These are phyloP conservation scores for Andrena praecox DNA, from an alignment of 2,888 invertebrate species.

Conservation along the genomic window DNA sequence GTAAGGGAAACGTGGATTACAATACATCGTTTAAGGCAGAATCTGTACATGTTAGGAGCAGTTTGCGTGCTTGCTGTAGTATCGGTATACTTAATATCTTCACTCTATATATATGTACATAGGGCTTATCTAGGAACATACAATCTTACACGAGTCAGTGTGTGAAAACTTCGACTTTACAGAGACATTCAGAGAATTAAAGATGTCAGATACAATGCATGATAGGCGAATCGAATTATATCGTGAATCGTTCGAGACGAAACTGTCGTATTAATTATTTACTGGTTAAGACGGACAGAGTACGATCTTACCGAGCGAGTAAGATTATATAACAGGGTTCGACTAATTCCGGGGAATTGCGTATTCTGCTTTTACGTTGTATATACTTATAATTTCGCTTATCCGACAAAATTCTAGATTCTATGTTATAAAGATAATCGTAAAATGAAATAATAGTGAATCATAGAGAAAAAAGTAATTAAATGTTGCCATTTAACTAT, in stretches of 20 bases:
- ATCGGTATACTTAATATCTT: slow-evolving; percentile 34
- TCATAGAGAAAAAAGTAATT: neutral
- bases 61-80: slow-evolving; percentile 36
- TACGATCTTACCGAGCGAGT: neutral
- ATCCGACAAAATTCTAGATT: neutral
- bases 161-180: slow-evolving; percentile 14
- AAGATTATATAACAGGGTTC: neutral
- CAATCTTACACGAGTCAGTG: slow-evolving; percentile 27
- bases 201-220: slow-evolving; percentile 16
- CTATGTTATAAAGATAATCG: neutral
- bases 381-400: neutral
- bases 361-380: neutral
- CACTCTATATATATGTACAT: slow-evolving; percentile 40
- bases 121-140: slow-evolving; percentile 38
- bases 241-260: slow-evolving; percentile 24
- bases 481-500: slow-evolving; percentile 11
- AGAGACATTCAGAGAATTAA: slow-evolving; percentile 28
- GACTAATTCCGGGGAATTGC: neutral
- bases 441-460: neutral
- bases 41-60: slow-evolving; percentile 10
- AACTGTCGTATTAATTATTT: neutral
- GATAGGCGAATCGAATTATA: slow-evolving; percentile 16
- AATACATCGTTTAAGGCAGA: slow-evolving; percentile 6
- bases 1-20: neutral
- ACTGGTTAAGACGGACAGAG: neutral